Conservation (phyloP, 2,113 vertebrate species). For the Azemiops feae region DNA sequence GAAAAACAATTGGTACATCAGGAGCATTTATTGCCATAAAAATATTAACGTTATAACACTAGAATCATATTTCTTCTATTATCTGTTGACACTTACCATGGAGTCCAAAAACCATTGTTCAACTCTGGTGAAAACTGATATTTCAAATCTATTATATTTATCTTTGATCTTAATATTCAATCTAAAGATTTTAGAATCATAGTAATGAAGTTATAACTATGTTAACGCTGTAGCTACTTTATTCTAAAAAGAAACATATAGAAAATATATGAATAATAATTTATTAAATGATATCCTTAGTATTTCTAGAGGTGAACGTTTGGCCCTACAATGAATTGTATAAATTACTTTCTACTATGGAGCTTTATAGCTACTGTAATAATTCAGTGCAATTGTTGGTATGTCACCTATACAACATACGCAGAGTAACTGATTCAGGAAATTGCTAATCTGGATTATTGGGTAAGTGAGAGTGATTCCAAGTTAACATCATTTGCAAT, state of each 20-base stretch:
- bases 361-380: neutral
- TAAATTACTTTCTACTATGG: neutral
- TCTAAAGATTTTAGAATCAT: neutral
- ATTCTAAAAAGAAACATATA: neutral
- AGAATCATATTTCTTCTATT: neutral
- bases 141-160: neutral
- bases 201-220: neutral
- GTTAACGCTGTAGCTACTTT: neutral
- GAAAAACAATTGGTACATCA: neutral
- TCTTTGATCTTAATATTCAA: neutral
- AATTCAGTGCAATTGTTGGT: neutral
- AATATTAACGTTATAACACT: neutral
- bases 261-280: neutral
- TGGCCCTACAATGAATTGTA: neutral
- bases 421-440: neutral
- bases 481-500: neutral
- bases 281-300: neutral
- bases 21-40: neutral
- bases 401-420: neutral
- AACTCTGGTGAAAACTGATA: neutral
- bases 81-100: neutral
- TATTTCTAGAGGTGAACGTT: too few species aligned
- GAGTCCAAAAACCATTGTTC: neutral
- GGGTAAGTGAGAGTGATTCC: neutral
- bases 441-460: neutral